Percentiles rank a stretch among this genome's conserved stretches.
Conservation (phyloP, 2,113 vertebrate species). For the Spizaetus ornatus region DNA sequence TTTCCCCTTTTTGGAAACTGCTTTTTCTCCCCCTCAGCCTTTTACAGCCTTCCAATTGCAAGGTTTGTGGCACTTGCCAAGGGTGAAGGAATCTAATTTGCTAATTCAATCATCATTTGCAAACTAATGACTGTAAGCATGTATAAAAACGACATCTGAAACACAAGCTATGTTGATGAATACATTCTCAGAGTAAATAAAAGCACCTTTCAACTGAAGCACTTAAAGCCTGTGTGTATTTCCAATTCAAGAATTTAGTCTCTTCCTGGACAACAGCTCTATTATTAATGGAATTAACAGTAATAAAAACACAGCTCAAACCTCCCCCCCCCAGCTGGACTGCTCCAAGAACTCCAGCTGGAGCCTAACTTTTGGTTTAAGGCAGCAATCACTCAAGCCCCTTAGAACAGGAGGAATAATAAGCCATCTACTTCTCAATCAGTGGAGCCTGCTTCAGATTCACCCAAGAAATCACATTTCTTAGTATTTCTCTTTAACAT, state of each 20-base stretch:
- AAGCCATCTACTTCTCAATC: neutral
- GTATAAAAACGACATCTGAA: neutral
- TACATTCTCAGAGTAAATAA: neutral
- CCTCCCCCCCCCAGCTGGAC: neutral
- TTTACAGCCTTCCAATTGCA: neutral
- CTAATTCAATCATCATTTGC: constrained; percentile 41
- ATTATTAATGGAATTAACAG: neutral
- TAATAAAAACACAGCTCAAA: neutral
- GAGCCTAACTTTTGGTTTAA: neutral
- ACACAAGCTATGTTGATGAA: neutral
- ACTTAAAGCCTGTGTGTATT: neutral
- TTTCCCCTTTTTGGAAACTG: neutral
- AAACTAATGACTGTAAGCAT: constrained; percentile 2
- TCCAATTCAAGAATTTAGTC: neutral
- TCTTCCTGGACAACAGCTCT: neutral
- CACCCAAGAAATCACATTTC: neutral
- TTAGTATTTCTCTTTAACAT: neutral
- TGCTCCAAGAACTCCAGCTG: neutral
- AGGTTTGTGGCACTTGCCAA: neutral
- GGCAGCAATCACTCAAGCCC: neutral
- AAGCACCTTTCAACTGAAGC: neutral
- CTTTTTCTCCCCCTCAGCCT: neutral
- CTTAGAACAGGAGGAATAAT: neutral
- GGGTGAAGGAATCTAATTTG: constrained; percentile 20
- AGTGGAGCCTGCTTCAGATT: neutral